Base-by-base conservation (phyloP, 1,140 invertebrate species). In the Camponotus vicinus region DNA sequence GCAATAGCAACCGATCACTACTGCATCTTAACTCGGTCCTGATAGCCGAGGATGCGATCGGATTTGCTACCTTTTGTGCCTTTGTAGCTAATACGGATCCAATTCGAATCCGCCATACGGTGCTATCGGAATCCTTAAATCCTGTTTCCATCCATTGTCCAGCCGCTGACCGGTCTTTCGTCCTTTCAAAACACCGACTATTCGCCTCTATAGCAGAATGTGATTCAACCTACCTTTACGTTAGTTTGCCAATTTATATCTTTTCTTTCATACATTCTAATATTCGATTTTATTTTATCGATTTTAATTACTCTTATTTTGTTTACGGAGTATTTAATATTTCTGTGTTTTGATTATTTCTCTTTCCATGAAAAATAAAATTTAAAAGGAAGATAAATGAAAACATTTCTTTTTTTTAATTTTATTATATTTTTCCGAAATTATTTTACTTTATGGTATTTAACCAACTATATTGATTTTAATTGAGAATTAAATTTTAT, bases 31-130 rank as follows among this genome's bases (percentile, higher is more conserved):
- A 83, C 55, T 75, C 40, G 21, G 42, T 27, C 15, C 40, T 45
- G 57, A 80, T 69, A 55, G 34, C 8, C 64, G 21, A 80, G 37
- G 21, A 85, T 52, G 55, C 61, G 55, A 18, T 71, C 49, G 76
- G 52, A 82, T 55, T 37, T 88, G 49, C 76, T 78, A 87, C 61
- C 69, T 85, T 93, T 91, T 92, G 89, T 92, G 86, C 90, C 52
- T 89, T 89, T 92, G 88, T 89, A 82, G 83, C 69, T 92, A 92
- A 93, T 93, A 88, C 92, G 89, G 40, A 93, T 93, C 90, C 92
- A 93, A 93, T 93, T 93, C 91, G 86, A 80, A 80, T 92, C 67
- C 75, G 67, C 40, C 69, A 45, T 77, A 86, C 55, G 70, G 87
- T 57, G 66, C 80, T 90, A 90, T 91, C 85, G 70, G 76, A 88